Percentiles rank a stretch among this genome's conserved stretches.
Conservation (phyloP, 2,797 vertebrate genomes). For the Pogoniulus pusillus region DNA sequence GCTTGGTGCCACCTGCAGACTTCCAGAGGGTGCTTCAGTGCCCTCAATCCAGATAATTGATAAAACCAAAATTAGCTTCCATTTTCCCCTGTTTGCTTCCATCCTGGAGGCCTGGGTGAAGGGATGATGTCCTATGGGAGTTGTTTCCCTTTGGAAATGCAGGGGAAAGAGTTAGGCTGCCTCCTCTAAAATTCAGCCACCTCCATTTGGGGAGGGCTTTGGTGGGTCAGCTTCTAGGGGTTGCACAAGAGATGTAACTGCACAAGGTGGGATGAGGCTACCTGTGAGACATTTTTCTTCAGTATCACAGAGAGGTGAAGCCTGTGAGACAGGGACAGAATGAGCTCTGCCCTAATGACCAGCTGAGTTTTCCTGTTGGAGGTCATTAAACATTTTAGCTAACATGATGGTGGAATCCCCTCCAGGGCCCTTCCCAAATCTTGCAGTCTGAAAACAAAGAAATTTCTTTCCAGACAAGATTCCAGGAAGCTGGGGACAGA, state of each 20-base stretch:
- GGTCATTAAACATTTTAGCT: neutral
- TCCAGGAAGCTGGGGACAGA: neutral
- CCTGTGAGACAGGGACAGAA: neutral
- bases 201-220: neutral
- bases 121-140: no score
- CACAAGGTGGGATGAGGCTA: neutral
- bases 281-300: neutral
- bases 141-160: no score
- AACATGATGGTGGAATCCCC: neutral
- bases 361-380: neutral
- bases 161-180: no score
- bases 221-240: neutral
- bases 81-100: no score
- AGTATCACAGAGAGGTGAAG: neutral
- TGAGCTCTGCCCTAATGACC: neutral
- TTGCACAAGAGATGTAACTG: neutral
- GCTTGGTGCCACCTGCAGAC: no score
- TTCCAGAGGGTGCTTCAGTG: no score
- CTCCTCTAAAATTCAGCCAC: no score
- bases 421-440: neutral
- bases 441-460: neutral
- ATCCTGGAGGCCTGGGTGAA: no score
- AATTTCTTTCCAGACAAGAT: neutral
- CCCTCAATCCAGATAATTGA: no score
- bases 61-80: no score